Percentiles rank a stretch among this genome's conserved stretches.
Conservation (phyloP, 2,888 invertebrate species). For the Isotomurus palustris region DNA sequence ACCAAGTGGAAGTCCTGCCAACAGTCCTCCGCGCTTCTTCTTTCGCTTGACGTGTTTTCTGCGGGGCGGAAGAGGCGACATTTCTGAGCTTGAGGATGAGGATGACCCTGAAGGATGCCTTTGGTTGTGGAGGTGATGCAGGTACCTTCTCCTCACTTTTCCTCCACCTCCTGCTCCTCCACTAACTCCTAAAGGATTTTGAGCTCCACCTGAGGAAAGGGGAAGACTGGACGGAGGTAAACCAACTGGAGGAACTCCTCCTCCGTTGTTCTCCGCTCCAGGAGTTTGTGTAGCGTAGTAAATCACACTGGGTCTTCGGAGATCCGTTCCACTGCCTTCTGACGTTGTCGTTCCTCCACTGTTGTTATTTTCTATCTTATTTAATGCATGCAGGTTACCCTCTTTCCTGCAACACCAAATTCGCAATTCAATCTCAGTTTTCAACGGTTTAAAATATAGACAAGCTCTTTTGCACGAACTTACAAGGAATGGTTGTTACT, state of each 20-base stretch:
- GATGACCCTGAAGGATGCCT: not conserved
- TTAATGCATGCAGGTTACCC: too few species aligned
- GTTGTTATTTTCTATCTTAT: not conserved
- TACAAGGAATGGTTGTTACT: too few species aligned
- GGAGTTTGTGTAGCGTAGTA: constrained; percentile 1
- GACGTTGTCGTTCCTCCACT: too few species aligned
- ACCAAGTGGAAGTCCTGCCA: not conserved
- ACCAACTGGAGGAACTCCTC: too few species aligned
- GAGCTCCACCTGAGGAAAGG: not conserved
- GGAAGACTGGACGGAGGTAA: not conserved
- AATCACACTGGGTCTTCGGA: constrained; percentile 1
- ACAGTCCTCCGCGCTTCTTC: not conserved
- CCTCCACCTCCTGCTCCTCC: not conserved
- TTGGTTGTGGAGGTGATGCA: not conserved
- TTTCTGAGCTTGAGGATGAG: not conserved
- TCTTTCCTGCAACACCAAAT: too few species aligned
- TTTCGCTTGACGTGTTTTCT: constrained; percentile 5
- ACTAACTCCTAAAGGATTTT: too few species aligned
- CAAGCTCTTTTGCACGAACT: too few species aligned
- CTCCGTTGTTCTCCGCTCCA: too few species aligned
- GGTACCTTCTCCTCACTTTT: not conserved
- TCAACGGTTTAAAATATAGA: too few species aligned
- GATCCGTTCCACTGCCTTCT: constrained; percentile 1
- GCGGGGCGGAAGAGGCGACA: not conserved
- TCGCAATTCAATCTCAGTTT: too few species aligned